phyloP scores from a whole-genome alignment of 2,113 vertebrate genomes.

The Hydrolagus affinis region DNA sequence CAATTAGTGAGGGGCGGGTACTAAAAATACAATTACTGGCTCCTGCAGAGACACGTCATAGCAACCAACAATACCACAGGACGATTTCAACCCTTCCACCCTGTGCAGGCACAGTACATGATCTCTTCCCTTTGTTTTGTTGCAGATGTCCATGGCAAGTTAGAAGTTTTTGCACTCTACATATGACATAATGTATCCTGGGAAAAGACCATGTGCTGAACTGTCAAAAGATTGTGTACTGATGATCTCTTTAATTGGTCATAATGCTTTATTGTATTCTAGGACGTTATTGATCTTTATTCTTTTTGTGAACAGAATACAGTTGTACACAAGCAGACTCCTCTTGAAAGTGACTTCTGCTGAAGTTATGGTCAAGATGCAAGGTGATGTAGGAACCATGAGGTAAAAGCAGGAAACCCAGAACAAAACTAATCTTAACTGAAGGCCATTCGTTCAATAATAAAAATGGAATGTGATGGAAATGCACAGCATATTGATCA shows the following conservation, averaged over 20 bases:
- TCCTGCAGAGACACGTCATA: neutral
- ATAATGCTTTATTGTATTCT: neutral
- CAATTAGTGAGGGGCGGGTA: neutral
- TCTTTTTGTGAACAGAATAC: neutral
- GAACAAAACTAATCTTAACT: no score
- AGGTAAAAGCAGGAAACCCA: no score
- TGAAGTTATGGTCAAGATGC: neutral
- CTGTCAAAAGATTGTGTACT: neutral
- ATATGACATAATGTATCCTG: constrained; percentile 9
- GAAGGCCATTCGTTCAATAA: no score
- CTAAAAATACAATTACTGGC: neutral
- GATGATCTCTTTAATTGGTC: no score
- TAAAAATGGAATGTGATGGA: no score
- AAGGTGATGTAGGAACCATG: no score
- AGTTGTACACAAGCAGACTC: neutral
- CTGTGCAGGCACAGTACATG: neutral
- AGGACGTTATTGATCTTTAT: neutral
- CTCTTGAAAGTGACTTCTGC: neutral
- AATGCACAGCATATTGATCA: no score
- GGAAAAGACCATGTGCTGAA: neutral
- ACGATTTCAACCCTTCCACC: neutral
- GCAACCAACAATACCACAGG: neutral
- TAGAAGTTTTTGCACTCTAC: neutral
- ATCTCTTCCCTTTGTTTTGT: neutral
- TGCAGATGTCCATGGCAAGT: neutral